phyloP scores from a whole-genome alignment of 2,888 invertebrate genomes.

The Orchesellides sinensis region DNA sequence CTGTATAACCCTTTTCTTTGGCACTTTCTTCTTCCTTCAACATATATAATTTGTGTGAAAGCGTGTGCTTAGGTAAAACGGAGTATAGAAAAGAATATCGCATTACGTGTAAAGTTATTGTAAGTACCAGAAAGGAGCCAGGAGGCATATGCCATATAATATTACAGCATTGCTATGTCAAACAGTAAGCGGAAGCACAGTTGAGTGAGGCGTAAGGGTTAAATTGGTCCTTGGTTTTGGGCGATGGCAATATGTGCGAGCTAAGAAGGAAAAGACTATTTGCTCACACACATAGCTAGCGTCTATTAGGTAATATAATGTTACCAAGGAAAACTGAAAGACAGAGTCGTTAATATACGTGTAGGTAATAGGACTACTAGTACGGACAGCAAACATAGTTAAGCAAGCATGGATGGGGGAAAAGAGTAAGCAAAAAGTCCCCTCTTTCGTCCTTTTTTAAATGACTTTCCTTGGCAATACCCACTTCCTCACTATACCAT shows the following conservation, averaged over 20 bases:
- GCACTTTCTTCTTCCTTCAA: background rate
- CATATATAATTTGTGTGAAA: constrained; percentile 10
- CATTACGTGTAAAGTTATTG: constrained; percentile 20
- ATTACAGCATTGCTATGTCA: background rate
- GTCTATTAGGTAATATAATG: constrained; percentile 12
- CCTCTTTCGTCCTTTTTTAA: background rate
- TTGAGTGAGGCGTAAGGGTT: constrained; percentile 40
- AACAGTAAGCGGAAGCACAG: background rate
- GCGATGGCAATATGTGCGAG: constrained; percentile 9
- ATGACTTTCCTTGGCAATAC: constrained; percentile 6
- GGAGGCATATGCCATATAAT: constrained; percentile 24
- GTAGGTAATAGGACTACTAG: background rate
- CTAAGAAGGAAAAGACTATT: too few relatives aligned
- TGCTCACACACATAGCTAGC: too few relatives aligned
- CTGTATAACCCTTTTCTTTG: background rate
- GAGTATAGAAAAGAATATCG: background rate
- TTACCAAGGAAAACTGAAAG: background rate
- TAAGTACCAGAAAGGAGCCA: constrained; percentile 18
- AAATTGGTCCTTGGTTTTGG: constrained; percentile 43
- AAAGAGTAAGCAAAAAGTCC: constrained; percentile 8
- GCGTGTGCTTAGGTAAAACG: background rate
- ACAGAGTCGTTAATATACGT: constrained; percentile 50
- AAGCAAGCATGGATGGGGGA: constrained; percentile 1
- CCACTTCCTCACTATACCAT: too few relatives aligned
- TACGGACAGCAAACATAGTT: too few relatives aligned